A percentile compares a stretch with the other conserved stretches of the same genome.
These are phyloP conservation scores for Psephotus haematonotus DNA, from an alignment of 2,113 vertebrate genomes.

Conservation along the genomic window DNA sequence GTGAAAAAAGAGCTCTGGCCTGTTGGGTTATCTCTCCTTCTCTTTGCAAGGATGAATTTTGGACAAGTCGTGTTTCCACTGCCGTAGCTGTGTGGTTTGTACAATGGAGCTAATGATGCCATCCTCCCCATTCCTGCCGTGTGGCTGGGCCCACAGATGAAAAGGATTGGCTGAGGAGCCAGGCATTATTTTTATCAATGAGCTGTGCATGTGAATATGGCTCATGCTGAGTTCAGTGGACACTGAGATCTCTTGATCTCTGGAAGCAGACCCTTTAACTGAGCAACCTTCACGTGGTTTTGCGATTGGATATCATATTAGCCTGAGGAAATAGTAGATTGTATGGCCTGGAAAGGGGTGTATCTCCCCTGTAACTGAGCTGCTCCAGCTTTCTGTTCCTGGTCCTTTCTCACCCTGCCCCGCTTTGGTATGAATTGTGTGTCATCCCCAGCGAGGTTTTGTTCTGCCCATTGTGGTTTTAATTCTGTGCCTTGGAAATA, in stretches of 20 bases:
- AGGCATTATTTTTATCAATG: neutral
- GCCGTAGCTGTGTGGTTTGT: neutral
- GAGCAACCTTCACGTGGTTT: neutral
- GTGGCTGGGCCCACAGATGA: neutral
- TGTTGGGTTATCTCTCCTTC: neutral
- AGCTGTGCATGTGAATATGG: neutral
- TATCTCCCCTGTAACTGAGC: neutral
- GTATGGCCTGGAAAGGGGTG: neutral
- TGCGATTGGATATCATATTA: neutral
- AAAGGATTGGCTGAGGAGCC: neutral
- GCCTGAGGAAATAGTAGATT: neutral
- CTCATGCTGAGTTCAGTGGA: neutral
- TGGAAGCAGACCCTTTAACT: neutral
- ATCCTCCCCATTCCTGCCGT: accelerated
- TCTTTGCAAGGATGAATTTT: neutral
- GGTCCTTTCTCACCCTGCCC: neutral
- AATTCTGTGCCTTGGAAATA: neutral
- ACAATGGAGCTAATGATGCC: neutral
- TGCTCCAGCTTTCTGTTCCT: neutral
- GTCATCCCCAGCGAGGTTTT: neutral
- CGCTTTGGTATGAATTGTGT: neutral
- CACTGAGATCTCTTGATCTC: neutral
- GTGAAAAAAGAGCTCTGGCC: neutral
- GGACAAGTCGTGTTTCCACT: neutral
- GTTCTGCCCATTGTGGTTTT: neutral